Percentiles rank a stretch among this genome's conserved stretches.
Conservation (phyloP, 2,888 invertebrate species). For the Pediacus dermestoides region DNA sequence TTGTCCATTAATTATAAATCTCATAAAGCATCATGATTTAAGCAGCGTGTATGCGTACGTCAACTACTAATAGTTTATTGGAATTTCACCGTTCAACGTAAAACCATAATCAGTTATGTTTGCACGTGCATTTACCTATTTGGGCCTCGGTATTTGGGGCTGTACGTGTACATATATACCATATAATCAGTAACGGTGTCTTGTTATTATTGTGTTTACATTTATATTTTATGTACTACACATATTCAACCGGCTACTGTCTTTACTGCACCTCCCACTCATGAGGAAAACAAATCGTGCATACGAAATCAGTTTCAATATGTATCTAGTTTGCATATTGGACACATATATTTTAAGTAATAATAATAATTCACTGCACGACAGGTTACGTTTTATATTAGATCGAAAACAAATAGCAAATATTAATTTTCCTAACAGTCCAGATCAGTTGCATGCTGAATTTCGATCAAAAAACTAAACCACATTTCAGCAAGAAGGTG, state of each 20-base stretch:
- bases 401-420: too few species aligned
- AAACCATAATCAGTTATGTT: slow-evolving; percentile 26
- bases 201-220: slow-evolving; percentile 17
- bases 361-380: too few species aligned
- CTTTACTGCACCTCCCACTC: slow-evolving; percentile 18
- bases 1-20: slow-evolving; percentile 42
- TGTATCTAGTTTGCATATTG: too few species aligned
- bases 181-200: slow-evolving; percentile 16
- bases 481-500: too few species aligned
- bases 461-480: too few species aligned
- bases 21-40: slow-evolving; percentile 42
- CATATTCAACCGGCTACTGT: slow-evolving; percentile 12
- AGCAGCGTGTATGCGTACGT: slow-evolving; percentile 32
- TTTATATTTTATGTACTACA: slow-evolving; percentile 17
- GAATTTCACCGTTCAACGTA: slow-evolving; percentile 33
- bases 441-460: too few species aligned
- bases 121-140: slow-evolving; percentile 31
- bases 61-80: slow-evolving; percentile 39
- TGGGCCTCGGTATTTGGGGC: slow-evolving; percentile 27
- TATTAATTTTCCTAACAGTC: too few species aligned
- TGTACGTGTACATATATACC: slow-evolving; percentile 12
- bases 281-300: slow-evolving; percentile 9
- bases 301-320: too few species aligned
- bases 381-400: too few species aligned
- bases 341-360: too few species aligned